Evolutionary conservation across 1,140 invertebrate genomes (phyloP), one percentile per base, ranked within the genome.

Genomic region (Drosophila nikananu): DNA sequence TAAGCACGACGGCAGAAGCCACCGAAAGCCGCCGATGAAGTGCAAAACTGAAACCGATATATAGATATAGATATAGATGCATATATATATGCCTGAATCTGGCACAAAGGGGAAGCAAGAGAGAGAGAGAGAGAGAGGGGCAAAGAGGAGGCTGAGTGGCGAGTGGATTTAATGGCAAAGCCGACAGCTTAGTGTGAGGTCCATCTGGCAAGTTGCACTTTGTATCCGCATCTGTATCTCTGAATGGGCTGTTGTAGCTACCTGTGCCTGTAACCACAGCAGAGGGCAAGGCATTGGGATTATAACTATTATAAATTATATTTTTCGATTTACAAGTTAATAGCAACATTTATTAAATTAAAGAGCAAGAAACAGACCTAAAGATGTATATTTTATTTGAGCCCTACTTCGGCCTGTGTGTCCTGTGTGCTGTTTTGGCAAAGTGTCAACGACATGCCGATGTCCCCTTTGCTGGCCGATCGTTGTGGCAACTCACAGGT

Each of bases 171-270:
- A 49, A 35, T 54, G 48, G 39, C 72, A 75, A 75, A 75, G 68
- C 72, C 72, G 68, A 73, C 58, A 61, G 72, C 72, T 75, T 72
- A 73, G 48, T 75, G 68, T 73, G 67, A 75, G 70, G 70, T 71
- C 52, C 70, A 73, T 37, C 66, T 71, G 66, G 30, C 35, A 30
- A 32, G 44, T 23, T 37, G 67, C 46, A 72, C 66, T 62, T 61
- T 67, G 64, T 61, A 48, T 48, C 64, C 41, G 55, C n/a, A 60
- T 60, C 55, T 67, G 64, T 15, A 46, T 2, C 35, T 41, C 35
- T 41, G 49, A 63, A 63, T 63, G 23, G 61, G 25, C 7, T 7
- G 17, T 7, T 19, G 21, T 8, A 10, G 27, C 30, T 62, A 62
- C 55, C 54, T 66, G 41, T 37, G 17, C n/a, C 17, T 5, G 30